Evolutionary conservation across 2,797 vertebrate genomes (phyloP).

Genomic region (Danio jaintianensis): DNA sequence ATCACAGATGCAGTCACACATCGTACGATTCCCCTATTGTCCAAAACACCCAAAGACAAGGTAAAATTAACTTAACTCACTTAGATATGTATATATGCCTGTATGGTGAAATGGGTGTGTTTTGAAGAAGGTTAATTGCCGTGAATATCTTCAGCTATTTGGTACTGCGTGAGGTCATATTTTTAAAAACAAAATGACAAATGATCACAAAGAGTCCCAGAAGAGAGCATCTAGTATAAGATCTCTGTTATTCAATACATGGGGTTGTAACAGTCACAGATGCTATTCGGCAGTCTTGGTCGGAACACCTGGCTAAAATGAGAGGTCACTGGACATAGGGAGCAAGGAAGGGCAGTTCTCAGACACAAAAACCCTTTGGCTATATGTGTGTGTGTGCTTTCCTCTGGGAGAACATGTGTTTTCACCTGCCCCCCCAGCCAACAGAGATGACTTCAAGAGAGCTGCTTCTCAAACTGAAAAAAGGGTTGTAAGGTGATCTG

Average conservation of each 20-base stretch:
- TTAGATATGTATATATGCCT: neutral
- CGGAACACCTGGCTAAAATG: constrained; percentile 44
- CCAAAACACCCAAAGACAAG: neutral
- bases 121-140: neutral
- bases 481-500: constrained; percentile 48
- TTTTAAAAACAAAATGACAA: neutral
- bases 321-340: constrained; percentile 30
- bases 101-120: neutral
- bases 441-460: constrained; percentile 47
- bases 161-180: neutral
- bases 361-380: constrained; percentile 39
- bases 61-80: neutral
- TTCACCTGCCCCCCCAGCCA: constrained; percentile 48
- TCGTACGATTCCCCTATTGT: neutral
- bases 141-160: neutral
- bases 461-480: constrained; percentile 48
- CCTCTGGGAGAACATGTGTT: constrained; percentile 57
- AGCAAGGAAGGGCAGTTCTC: constrained; percentile 29
- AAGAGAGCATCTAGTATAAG: neutral
- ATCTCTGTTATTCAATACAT: constrained; percentile 9
- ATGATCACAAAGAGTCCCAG: neutral
- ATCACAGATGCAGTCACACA: constrained; percentile 29
- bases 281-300: constrained; percentile 32
- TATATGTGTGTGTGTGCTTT: constrained; percentile 40
- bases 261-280: constrained; percentile 36